Evolutionary conservation across 1,140 invertebrate species (phyloP), one percentile per base, ranked within the genome.

Genomic region (Dendrolimus kikuchii): DNA sequence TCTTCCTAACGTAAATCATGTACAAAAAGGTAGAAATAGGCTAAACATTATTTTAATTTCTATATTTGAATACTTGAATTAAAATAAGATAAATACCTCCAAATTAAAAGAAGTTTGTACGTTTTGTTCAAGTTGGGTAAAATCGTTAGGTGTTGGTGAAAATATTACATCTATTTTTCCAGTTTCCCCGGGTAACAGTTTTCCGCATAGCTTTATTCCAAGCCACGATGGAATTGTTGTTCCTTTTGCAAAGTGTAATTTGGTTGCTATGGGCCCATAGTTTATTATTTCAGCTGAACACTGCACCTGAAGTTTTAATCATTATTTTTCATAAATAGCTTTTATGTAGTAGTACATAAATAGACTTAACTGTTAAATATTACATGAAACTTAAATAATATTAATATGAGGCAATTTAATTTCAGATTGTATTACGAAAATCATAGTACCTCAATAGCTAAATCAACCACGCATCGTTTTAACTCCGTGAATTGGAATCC

Each of bases 141-240:
- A 81, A 60, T 81, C 68, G 41, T 47, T 53, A 23, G 73, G 64
- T 38, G 68, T 80, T 0, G 82, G 77, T 9, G 73, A 60, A 62
- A 84, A 82, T 5, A 62, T 64, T 7, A 80, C 63, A 53, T 86
- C 81, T 23, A 86, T 48, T 57, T 76, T 75, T 40, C 80, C 82
- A 10, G 54, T 68, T 61, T 83, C 81, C 4, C 82, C 81, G 5
- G 82, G 70, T 41, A 48, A 59, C 49, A 86, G 51, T 68, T 82
- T 84, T 44, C 74, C 77, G 60, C 76, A 77, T 36, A 84, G 52
- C 59, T 82, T 86, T 38, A 86, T 47, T 5, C 58, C 55, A 5
- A 86, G 48, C 76, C 76, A 84, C 2, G 49, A 39, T 5, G 79
- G 80, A 46, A 81, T 51, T 49, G 56, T 38, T 37, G 67, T 74